These are phyloP conservation scores for Illadopsis cleaveri DNA, from an alignment of 2,113 vertebrate genomes.

Conservation along the genomic window DNA sequence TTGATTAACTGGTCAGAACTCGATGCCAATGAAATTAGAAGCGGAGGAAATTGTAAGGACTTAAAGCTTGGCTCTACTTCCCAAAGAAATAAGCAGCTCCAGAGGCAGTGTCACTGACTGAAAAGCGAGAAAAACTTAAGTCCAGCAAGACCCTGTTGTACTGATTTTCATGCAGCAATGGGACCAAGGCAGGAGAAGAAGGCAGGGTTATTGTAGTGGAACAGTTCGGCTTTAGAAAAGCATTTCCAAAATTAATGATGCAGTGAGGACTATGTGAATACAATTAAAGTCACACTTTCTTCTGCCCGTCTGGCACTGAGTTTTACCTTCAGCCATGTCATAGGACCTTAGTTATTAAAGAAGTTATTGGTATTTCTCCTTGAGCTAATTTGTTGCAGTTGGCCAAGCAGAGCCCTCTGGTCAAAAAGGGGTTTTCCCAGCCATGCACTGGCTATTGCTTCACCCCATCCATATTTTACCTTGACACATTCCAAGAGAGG, in stretches of 20 bases:
- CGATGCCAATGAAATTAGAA: slow-evolving; percentile 59
- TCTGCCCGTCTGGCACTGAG: not conserved
- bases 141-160: not conserved
- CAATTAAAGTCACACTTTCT: not conserved
- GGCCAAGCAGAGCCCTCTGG: not conserved
- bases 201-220: not conserved
- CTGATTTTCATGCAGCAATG: not conserved
- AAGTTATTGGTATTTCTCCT: not conserved
- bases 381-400: not conserved
- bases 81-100: not conserved
- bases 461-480: not conserved
- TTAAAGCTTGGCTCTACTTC: not conserved
- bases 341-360: not conserved
- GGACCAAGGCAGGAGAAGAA: not conserved
- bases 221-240: not conserved
- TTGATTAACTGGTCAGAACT: slow-evolving; percentile 75
- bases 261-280: not conserved
- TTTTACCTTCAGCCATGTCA: not conserved
- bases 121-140: not conserved
- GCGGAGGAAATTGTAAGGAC: slow-evolving; percentile 39
- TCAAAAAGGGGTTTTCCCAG: not conserved
- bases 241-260: not conserved
- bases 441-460: not conserved
- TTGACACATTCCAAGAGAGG: not conserved
- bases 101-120: not conserved